phyloP scores from a whole-genome alignment of 2,888 invertebrate species.

The Lepidonotus clava region DNA sequence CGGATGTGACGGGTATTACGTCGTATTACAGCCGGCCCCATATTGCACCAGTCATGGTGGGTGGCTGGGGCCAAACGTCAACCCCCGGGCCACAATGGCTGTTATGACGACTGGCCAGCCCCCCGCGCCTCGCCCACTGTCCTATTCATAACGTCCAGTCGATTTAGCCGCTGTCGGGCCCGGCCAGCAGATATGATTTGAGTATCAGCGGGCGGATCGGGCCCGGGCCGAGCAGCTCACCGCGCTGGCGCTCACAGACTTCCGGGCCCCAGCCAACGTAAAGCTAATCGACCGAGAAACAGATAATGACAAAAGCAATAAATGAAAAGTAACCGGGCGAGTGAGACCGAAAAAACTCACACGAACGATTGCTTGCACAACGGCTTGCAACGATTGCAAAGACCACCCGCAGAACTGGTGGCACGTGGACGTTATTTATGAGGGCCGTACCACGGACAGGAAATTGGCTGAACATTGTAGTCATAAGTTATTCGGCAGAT shows the following conservation, averaged over 20 bases:
- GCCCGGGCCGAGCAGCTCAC: not conserved
- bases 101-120: not conserved
- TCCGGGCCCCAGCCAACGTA: not conserved
- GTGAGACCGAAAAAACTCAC: no score
- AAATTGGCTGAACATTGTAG: no score
- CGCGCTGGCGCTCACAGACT: not conserved
- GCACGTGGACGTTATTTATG: no score
- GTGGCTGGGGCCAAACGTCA: constrained; percentile 43
- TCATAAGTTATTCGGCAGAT: no score
- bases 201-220: not conserved
- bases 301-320: constrained; percentile 40
- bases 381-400: no score
- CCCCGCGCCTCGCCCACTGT: not conserved
- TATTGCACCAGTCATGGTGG: constrained; percentile 48
- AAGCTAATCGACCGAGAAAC: constrained; percentile 40
- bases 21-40: constrained; percentile 21
- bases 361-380: no score
- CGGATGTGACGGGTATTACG: constrained; percentile 51
- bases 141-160: not conserved
- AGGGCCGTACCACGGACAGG: no score
- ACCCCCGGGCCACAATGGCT: not conserved
- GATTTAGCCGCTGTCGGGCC: not conserved
- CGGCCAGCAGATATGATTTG: not conserved
- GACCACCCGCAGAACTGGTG: no score
- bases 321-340: constrained; percentile 8